Conservation (phyloP, 2,113 vertebrate genomes). For the Corvus hawaiiensis region DNA sequence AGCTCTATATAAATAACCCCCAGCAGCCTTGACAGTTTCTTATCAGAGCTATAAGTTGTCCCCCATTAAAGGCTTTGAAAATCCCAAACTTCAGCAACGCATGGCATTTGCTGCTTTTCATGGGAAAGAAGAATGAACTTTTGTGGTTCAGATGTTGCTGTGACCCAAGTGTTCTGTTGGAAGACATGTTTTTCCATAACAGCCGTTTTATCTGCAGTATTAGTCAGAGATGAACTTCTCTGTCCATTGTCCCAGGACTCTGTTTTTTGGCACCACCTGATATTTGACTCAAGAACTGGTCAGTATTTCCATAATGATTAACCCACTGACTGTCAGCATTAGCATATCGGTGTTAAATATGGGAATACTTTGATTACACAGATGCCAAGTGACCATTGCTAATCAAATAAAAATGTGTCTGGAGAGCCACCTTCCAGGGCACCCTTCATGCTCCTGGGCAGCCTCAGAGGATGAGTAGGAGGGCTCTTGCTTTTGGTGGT, state of each 20-base stretch:
- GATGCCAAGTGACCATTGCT: background rate
- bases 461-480: background rate
- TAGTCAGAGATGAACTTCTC: constrained; percentile 34
- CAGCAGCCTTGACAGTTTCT: background rate
- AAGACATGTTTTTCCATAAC: background rate
- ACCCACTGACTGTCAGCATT: background rate
- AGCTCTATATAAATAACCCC: background rate
- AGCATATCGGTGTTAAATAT: background rate
- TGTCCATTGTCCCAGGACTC: background rate
- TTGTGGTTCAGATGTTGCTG: constrained; percentile 18
- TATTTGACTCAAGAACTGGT: constrained; percentile 36
- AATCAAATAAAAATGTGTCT: constrained; percentile 14
- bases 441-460: background rate
- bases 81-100: background rate
- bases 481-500: background rate
- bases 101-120: background rate
- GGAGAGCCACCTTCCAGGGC: background rate
- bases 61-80: background rate
- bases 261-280: constrained; percentile 31
- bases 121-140: background rate
- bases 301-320: constrained; percentile 55
- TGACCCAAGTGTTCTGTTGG: background rate
- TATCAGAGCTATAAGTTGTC: background rate
- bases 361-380: constrained; percentile 2
- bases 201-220: constrained; percentile 15